Base-by-base conservation (phyloP, 1,140 invertebrate genomes). In the Apolygus lucorum region DNA sequence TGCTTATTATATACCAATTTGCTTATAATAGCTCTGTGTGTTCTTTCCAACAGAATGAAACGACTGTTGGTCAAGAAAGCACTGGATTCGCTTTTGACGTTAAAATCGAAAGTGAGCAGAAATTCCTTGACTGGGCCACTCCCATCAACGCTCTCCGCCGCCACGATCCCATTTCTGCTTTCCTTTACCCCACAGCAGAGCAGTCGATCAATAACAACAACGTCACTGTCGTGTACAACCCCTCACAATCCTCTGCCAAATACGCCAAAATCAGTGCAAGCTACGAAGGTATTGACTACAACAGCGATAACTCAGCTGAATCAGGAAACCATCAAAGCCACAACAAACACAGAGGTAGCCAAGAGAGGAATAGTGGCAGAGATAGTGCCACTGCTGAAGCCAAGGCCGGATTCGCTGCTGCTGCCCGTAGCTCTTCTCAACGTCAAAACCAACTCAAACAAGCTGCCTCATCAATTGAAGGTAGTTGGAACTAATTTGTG, bases 361-460 rank as follows among this genome's bases (percentile, higher is more conserved):
- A 67, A 17, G n/a, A n/a, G 2, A 21, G 65, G 34, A 29, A 52
- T 29, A 52, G 22, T 22, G 27, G 62, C 62, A 17, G 21, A 2
- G 62, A 63, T 25, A 63, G 27, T 17, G 22, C 4, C 2, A 66
- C 71, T 63, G n/a, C 52, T 24, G n/a, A n/a, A n/a, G n/a, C n/a
- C n/a, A n/a, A n/a, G n/a, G 69, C 76, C 17, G 71, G 72, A 1
- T 76, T 79, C 54, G 74, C 74, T 11, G 52, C 74, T 21, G 73
- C 77, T 1, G 78, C 81, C 74, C 82, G 80, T 64, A 52, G n/a
- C n/a, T n/a, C n/a, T n/a, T n/a, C 76, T 29, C 63, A 74, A 25
- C 81, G 86, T 52, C 81, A 80, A 49, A 68, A 82, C 27, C 75
- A 85, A 71, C 75, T 87, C 26, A 75, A 82, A 66, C 80, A 81